These are phyloP conservation scores for Drosophila mulleri DNA, from an alignment of 2,888 invertebrate genomes.

Conservation along the genomic window DNA sequence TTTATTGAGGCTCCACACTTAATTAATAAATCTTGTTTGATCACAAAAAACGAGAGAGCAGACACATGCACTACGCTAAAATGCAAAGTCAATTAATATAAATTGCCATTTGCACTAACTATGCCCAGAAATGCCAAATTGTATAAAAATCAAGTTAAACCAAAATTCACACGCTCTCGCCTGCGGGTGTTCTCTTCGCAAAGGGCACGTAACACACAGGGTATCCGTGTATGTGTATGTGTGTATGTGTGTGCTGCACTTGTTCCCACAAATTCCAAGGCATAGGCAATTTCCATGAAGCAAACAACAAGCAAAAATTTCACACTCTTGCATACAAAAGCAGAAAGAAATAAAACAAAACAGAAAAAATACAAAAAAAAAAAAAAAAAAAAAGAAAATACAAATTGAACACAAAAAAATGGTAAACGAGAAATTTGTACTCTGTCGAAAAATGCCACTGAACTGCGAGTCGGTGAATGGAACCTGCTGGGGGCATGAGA, in stretches of 20 bases:
- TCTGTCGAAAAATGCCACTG: constrained; percentile 67
- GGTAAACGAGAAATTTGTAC: constrained; percentile 62
- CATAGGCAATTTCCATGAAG: constrained; percentile 78
- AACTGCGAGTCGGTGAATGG: constrained; percentile 52
- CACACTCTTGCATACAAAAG: constrained; percentile 68
- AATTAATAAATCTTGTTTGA: not conserved
- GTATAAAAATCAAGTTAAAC: constrained; percentile 9
- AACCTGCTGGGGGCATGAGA: constrained; percentile 52
- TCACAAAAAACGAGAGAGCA: not conserved
- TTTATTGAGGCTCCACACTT: not conserved
- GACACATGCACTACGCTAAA: not conserved
- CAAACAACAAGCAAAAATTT: constrained; percentile 69
- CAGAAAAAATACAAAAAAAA: constrained; percentile 12
- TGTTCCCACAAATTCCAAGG: constrained; percentile 77
- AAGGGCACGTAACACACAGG: constrained; percentile 59
- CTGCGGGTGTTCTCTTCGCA: constrained; percentile 68
- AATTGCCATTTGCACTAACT: constrained; percentile 18
- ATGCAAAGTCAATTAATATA: constrained; percentile 3
- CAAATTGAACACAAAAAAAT: constrained; percentile 29
- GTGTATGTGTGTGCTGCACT: constrained; percentile 57
- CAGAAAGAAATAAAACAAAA: constrained; percentile 22
- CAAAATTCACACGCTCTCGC: constrained; percentile 74
- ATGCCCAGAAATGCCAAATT: constrained; percentile 19
- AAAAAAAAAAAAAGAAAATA: constrained; percentile 9
- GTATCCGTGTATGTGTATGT: constrained; percentile 7